Evolutionary conservation across 2,888 invertebrate species (phyloP), one percentile per base, ranked within the genome.

Genomic region (Archips xylosteana): DNA sequence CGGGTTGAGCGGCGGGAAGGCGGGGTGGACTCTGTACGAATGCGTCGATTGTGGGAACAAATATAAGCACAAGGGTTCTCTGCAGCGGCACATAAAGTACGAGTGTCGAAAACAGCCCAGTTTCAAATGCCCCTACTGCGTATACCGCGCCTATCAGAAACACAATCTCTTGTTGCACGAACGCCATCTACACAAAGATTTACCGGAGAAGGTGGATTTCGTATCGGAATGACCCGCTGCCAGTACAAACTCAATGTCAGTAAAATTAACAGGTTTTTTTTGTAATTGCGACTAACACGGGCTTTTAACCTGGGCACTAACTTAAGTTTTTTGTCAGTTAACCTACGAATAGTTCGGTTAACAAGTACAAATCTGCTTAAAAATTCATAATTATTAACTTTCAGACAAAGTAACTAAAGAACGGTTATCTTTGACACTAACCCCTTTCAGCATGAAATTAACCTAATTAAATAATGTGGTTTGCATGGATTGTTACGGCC

Each of bases 31-130:
- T 70, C 87, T 94, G 79, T 95, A 95, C 86, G 95, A 95, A 77
- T 97, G 97, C 92, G 95, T 95, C 83, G 95, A 95, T 83, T 98
- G 98, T 89, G 97, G 97, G 79, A 98, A 97, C 94, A 95, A 96
- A 82, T 98, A 98, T 95, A 96, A 96, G 92, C 96, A 96, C 90
- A 97, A 97, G 85, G 96, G 97, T 80, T 97, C 97, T 76, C 94
- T 97, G 82, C 96, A 96, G 87, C 95, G 97, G 74, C 97, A 97
- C 88, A 95, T 96, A 83, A 96, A 96, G 84, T 96, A 96, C 89
- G 97, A 97, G 87, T 97, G 97, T 85, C 95, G 96, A 78, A 96
- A 96, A 86, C 95, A 95, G 80, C 96, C 96, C 32, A 95, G 96
- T 85, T 96, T 96, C 92, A 96, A 96, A 87, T 97, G 97, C 85